Conservation (phyloP, 2,113 vertebrate genomes). For the Oryzias woworae region DNA sequence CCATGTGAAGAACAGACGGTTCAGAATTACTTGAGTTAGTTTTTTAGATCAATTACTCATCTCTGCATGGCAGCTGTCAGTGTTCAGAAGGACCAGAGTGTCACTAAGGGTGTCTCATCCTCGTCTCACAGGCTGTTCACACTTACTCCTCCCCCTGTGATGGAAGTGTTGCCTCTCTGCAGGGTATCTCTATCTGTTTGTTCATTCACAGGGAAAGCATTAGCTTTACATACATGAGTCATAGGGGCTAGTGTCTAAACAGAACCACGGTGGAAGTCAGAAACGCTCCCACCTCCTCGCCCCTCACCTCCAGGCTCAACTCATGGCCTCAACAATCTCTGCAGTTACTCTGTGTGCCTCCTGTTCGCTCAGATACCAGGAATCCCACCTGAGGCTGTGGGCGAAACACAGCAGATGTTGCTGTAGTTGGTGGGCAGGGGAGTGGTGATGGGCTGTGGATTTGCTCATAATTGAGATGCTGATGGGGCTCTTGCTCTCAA, state of each 20-base stretch:
- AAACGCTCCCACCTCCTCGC: slow-evolving; percentile 46
- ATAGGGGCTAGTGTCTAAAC: slow-evolving; percentile 54
- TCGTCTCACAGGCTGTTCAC: slow-evolving; percentile 51
- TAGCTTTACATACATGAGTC: slow-evolving; percentile 66
- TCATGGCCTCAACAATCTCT: slow-evolving; percentile 46
- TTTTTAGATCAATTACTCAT: slow-evolving; percentile 49
- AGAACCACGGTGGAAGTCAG: slow-evolving; percentile 45
- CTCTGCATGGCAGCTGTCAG: slow-evolving; percentile 42
- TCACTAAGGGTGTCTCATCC: slow-evolving; percentile 60
- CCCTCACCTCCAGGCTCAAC: slow-evolving; percentile 51
- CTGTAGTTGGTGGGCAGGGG: slow-evolving; percentile 28
- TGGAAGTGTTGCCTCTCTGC: slow-evolving; percentile 41
- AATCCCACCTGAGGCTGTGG: slow-evolving; percentile 57
- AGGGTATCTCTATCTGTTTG: slow-evolving; percentile 60
- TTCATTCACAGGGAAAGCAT: slow-evolving; percentile 67
- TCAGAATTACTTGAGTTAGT: slow-evolving; percentile 46
- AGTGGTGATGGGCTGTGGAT: slow-evolving; percentile 19
- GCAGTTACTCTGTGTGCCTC: slow-evolving; percentile 42
- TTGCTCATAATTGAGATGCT: slow-evolving; percentile 41
- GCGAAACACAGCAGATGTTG: slow-evolving; percentile 61
- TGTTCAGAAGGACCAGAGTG: slow-evolving; percentile 43
- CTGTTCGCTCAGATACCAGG: slow-evolving; percentile 42
- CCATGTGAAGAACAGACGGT: slow-evolving; percentile 44
- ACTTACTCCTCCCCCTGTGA: slow-evolving; percentile 40
- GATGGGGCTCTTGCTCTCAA: slow-evolving; percentile 16